Conservation (phyloP, 2,797 vertebrate genomes). For the Melanotaenia pygmaea region DNA sequence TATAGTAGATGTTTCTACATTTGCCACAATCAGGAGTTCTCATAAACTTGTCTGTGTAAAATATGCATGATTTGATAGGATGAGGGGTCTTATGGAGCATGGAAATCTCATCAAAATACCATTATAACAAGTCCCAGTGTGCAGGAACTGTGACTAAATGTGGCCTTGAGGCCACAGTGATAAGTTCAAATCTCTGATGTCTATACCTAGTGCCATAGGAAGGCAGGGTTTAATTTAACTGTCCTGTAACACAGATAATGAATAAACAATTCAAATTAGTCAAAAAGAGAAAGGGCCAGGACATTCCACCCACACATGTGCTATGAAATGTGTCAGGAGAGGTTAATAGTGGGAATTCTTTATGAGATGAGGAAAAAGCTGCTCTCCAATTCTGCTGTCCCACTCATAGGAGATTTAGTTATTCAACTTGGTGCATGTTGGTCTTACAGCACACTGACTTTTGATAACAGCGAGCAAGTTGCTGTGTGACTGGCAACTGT, state of each 20-base stretch:
- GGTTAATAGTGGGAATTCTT: conserved; percentile 37
- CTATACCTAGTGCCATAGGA: conserved; percentile 19
- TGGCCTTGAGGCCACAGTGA: conserved; percentile 25
- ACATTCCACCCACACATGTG: conserved; percentile 22
- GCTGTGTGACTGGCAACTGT: conserved; percentile 11
- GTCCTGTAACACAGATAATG: conserved; percentile 28
- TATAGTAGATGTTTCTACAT: not conserved
- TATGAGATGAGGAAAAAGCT: conserved; percentile 10
- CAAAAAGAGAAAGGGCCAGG: conserved; percentile 16
- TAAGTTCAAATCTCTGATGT: conserved; percentile 27
- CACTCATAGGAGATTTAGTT: conserved; percentile 16
- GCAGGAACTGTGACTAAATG: conserved; percentile 27
- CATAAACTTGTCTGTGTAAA: conserved; percentile 17
- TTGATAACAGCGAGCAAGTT: conserved; percentile 21
- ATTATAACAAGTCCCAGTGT: conserved; percentile 43
- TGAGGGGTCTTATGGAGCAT: conserved; percentile 29
- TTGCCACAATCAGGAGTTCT: conserved; percentile 9
- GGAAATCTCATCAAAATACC: conserved; percentile 53
- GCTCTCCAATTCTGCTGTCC: conserved; percentile 14
- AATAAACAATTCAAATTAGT: conserved; percentile 44
- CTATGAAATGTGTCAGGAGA: conserved; percentile 40
- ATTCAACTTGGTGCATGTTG: not conserved
- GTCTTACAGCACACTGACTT: conserved; percentile 18
- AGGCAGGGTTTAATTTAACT: not conserved
- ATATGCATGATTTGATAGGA: conserved; percentile 36